Evolutionary conservation across 1,140 invertebrate species (phyloP), one percentile per base, ranked within the genome.

Genomic region (Saccostrea cuccullata): DNA sequence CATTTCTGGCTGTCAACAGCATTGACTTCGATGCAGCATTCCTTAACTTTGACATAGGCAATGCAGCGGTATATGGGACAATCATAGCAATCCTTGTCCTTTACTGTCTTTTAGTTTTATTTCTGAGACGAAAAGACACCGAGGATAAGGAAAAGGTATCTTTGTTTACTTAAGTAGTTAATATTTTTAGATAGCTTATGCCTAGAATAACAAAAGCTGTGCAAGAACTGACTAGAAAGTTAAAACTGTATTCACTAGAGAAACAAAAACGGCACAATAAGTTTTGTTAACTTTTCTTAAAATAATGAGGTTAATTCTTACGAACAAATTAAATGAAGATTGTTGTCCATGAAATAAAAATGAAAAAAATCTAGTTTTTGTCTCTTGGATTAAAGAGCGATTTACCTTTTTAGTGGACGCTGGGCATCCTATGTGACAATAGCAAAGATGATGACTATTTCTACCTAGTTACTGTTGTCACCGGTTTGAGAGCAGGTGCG

Each of bases 111-210:
- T 77, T 94, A 4, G 86, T 95, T 0, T 91, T 96, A 11, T 95
- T 94, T 92, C 94, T 95, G 4, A 91, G 95, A 13, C 86, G 89
- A 20, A 92, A 95, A 90, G 96, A 96, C 89, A 85, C 47, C 17
- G 55, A 82, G 20, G 87, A 88, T 55, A 47, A 23, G 12, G 11
- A 85, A 11, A 86, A 60, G 70, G 88, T 86, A 15, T 64, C 58
- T 15, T 58, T 17, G n/a, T 58, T 26, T 73, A 84, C 36, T 64
- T 64, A 64, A n/a, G 86, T 47, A 36, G 30, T 36, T 36, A 36
- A 36, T 36, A 36, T 36, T 36, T 36, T 36, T 36, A 36, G 30
- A 36, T 36, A 36, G 30, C 30, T 36, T 1, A 36, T 36, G 30
- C 30, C 2, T 36, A 36, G 30, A 36, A 36, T 36, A 36, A 36